Conservation (phyloP, 2,888 invertebrate genomes). For the Ormyrus nitidulus region DNA sequence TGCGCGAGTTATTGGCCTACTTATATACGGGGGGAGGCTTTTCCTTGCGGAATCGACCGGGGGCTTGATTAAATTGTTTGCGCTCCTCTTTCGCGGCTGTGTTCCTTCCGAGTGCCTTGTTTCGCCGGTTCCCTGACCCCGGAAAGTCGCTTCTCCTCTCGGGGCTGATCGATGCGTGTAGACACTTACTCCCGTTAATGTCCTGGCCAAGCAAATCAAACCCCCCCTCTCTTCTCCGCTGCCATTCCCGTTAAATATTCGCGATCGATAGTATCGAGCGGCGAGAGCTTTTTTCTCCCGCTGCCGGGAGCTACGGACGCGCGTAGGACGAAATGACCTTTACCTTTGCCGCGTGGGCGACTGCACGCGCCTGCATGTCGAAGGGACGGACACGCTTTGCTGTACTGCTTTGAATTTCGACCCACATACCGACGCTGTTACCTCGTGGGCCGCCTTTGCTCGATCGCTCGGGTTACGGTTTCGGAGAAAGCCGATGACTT, state of each 20-base stretch:
- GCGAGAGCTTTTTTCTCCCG: neutral
- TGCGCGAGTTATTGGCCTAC: neutral
- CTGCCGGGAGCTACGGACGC: neutral
- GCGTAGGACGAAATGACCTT: constrained; percentile 62
- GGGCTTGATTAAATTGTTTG: constrained; percentile 65
- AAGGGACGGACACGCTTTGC: neutral
- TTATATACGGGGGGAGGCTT: neutral
- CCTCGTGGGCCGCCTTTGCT: neutral
- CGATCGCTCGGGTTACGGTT: too few species aligned
- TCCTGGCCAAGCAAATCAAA: too few species aligned
- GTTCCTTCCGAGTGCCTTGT: neutral
- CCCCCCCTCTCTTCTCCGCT: too few species aligned
- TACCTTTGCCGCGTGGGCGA: constrained; percentile 61
- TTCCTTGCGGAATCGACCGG: constrained; percentile 57
- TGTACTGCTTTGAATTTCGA: constrained; percentile 7
- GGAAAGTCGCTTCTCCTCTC: neutral
- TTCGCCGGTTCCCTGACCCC: too few species aligned
- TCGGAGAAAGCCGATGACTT: too few species aligned
- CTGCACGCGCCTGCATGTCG: constrained; percentile 57
- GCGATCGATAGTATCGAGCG: too few species aligned
- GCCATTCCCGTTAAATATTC: too few species aligned
- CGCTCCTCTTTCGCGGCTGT: neutral
- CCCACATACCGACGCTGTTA: neutral
- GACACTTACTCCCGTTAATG: neutral
- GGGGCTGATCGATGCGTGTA: neutral